phyloP scores from a whole-genome alignment of 2,797 vertebrate species.

The Arrhamphus sclerolepis region DNA sequence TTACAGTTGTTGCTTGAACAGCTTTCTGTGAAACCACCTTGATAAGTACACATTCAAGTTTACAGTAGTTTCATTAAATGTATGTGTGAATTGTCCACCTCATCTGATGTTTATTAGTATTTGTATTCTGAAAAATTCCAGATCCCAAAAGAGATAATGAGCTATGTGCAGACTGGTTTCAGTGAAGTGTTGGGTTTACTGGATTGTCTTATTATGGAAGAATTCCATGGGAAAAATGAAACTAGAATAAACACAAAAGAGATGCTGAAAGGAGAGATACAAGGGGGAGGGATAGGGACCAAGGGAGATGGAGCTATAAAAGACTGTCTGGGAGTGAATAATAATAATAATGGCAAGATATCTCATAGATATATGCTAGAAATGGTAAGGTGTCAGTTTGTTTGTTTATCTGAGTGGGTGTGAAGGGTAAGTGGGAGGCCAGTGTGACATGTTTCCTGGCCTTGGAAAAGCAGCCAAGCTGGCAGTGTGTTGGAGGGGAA shows the following conservation, averaged over 20 bases:
- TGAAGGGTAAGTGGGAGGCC: constrained; percentile 44
- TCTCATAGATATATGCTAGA: constrained; percentile 23
- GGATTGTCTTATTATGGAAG: constrained; percentile 7
- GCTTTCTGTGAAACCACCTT: too few species aligned
- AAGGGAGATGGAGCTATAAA: constrained; percentile 7
- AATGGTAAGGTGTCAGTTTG: constrained; percentile 40
- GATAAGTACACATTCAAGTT: too few species aligned
- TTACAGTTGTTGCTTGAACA: neutral
- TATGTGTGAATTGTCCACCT: neutral
- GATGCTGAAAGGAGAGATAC: constrained; percentile 8
- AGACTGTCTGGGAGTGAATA: constrained; percentile 8
- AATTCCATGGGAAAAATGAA: constrained; percentile 28
- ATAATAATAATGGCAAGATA: constrained; percentile 22
- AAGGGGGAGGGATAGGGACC: constrained; percentile 18
- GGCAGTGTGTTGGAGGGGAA: constrained; percentile 70
- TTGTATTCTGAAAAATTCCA: constrained; percentile 1
- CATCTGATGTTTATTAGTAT: neutral
- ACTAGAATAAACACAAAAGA: constrained; percentile 9
- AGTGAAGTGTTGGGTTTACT: constrained; percentile 16
- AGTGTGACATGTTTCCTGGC: constrained; percentile 57
- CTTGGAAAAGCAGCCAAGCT: constrained; percentile 60
- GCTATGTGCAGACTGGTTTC: neutral
- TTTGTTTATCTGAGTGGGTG: constrained; percentile 33
- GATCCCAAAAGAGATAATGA: neutral
- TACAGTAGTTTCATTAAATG: too few species aligned